Base-by-base conservation (phyloP, 30 jellyfish, hydroid and myxozoan species). In the Cassiopea andromeda region DNA sequence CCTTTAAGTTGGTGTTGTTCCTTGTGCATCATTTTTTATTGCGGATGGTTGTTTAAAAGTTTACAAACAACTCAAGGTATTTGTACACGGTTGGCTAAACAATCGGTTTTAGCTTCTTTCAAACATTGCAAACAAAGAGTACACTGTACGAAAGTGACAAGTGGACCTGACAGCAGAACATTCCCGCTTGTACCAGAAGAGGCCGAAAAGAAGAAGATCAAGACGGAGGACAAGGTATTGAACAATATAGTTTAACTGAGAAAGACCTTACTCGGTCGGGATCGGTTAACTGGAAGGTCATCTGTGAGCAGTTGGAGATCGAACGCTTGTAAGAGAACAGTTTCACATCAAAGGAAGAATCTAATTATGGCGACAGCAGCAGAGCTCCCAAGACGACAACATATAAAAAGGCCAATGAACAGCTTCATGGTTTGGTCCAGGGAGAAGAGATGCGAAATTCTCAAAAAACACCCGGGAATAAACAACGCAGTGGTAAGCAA, bases 391-490 rank as follows among this genome's bases (percentile, higher is more conserved):
- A 79, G 91, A 13, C 73, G 73, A 2, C 73, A 64, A 14, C 96
- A 88, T 85, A 81, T 91, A 73, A 91, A 91, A 54, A 89, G 97
- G 44, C 97, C 97, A 15, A 91, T 91, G 97, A 91, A 91, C 81
- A 80, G 93, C 71, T 91, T 91, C 69, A 91, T 91, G 97, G 97
- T 91, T 47, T 91, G 97, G 97, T 91, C 97, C 14, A 75, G 97
- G 76, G 97, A 82, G 47, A 91, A 91, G 84, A 57, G 97, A 59
- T 80, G 97, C 69, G 93, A 91, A 48, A 82, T 91, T 1, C 84
- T 83, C 44, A 77, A 83, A 74, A 83, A 91, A 59, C 92, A 91
- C 94, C 97, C 97, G 18, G 92, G 92, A 43, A 91, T 91, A 60
- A 82, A 91, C 87, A 91, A 91, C 76, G 92, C 93, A 8, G 93